These are phyloP conservation scores for Noctua janthina DNA, from an alignment of 2,888 invertebrate species.

Conservation along the genomic window DNA sequence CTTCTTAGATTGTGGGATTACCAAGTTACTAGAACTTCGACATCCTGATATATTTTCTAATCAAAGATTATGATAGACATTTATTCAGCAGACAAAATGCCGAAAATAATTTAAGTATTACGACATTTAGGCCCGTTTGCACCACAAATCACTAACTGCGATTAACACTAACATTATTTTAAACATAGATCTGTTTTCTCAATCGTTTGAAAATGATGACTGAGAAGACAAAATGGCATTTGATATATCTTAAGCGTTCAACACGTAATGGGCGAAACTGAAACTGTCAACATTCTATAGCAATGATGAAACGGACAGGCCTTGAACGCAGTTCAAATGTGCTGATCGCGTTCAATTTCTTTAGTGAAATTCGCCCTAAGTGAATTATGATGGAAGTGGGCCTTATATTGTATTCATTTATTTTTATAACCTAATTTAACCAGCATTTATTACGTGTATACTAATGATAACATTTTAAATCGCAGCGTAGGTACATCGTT, in stretches of 20 bases:
- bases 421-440: slow-evolving; percentile 55
- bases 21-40: slow-evolving; percentile 15
- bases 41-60: slow-evolving; percentile 31
- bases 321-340: not conserved
- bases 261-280: not conserved
- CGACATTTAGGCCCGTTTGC: not conserved
- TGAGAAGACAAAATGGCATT: not conserved
- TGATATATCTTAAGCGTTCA: not conserved
- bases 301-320: not conserved
- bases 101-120: slow-evolving; percentile 30
- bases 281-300: not conserved
- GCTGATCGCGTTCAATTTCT: not conserved
- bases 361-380: not conserved
- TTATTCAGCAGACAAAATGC: slow-evolving; percentile 22
- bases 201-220: not conserved
- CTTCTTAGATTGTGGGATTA: slow-evolving; percentile 41
- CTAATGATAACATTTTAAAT: slow-evolving; percentile 40
- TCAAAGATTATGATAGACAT: slow-evolving; percentile 20
- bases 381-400: not conserved
- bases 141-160: not conserved
- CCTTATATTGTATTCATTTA: slow-evolving; percentile 34
- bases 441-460: slow-evolving; percentile 61
- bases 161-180: not conserved
- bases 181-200: not conserved
- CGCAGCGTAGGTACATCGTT: slow-evolving; percentile 33